A percentile compares a stretch with the other conserved stretches of the same genome.
Conservation (phyloP, 2,113 vertebrate genomes). For the Chloropsis cyanopogon region DNA sequence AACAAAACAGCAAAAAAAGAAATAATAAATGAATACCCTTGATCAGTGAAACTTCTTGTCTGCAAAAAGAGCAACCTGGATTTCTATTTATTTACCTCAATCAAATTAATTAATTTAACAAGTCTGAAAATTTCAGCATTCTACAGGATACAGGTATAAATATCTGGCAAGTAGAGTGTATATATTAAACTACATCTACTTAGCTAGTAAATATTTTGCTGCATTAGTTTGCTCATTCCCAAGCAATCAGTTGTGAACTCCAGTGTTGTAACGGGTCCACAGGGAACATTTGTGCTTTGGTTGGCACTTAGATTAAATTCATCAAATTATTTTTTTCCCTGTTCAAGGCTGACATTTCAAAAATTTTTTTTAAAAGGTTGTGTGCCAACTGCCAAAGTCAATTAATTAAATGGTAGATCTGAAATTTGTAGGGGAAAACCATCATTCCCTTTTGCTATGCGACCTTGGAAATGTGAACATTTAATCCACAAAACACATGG, state of each 20-base stretch:
- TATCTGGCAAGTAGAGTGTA: conserved; percentile 15
- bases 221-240: conserved; percentile 35
- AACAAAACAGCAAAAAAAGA: background rate
- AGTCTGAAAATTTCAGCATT: background rate
- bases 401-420: conserved; percentile 48
- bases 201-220: conserved; percentile 32
- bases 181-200: background rate
- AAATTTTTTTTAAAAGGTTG: conserved; percentile 32
- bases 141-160: conserved; percentile 35
- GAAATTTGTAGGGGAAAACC: conserved; percentile 14
- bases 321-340: conserved; percentile 37
- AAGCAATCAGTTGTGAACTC: conserved; percentile 39
- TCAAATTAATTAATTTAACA: conserved; percentile 45
- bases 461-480: background rate
- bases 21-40: background rate
- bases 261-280: background rate
- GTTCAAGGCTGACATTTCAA: conserved; percentile 60
- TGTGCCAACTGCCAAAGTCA: conserved; percentile 61
- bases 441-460: background rate
- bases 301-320: conserved; percentile 56
- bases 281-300: conserved; percentile 62
- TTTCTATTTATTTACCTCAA: conserved; percentile 31
- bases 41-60: background rate
- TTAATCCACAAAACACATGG: background rate
- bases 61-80: background rate